Evolutionary conservation across 2,797 vertebrate genomes (phyloP), one percentile per base, ranked within the genome.

Genomic region (Esox lucius): DNA sequence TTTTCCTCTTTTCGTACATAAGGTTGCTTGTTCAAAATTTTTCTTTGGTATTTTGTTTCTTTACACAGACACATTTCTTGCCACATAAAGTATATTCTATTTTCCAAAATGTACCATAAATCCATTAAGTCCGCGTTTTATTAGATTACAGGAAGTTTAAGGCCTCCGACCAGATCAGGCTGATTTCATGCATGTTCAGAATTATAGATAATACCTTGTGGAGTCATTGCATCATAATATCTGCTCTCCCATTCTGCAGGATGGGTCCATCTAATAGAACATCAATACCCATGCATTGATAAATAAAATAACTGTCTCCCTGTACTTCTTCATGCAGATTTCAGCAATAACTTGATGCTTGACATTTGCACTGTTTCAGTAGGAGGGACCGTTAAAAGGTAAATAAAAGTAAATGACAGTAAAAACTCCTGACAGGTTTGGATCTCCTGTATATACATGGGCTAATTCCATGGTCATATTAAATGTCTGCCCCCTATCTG

Each of bases 281-380:
- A 71, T 77, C 86, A 82, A 81, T 75, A 84, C 87, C 56, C 22
- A 61, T 24, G n/a, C 22, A 4, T 61, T 61, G 56, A 22, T 42
- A 66, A 61, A 75, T 56, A 66, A 72, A 81, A 85, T 75, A 76
- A 80, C 73, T 68, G 56, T 22, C 66, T 17, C 72, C 75, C 62
- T 76, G 80, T 67, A 73, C 62, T 11, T 78, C 76, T 49, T 83
- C 72, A 86, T 89, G 83, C 90, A 91, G 88, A 88, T 91, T 87
- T 90, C 78, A 90, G 67, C 46, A 61, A 49, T 31, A 56, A 64
- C 51, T 3, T 65, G 56, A 88, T 85, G 86, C 82, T 87, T 85
- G 89, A 90, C 91, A 91, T 91, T 90, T 91, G 86, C 86, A 83
- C n/a, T 13, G 87, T 85, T 88, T 87, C 82, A 82, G 85, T 70